phyloP scores from a whole-genome alignment of 2,888 invertebrate species.

The Peribatodes rhomboidaria region DNA sequence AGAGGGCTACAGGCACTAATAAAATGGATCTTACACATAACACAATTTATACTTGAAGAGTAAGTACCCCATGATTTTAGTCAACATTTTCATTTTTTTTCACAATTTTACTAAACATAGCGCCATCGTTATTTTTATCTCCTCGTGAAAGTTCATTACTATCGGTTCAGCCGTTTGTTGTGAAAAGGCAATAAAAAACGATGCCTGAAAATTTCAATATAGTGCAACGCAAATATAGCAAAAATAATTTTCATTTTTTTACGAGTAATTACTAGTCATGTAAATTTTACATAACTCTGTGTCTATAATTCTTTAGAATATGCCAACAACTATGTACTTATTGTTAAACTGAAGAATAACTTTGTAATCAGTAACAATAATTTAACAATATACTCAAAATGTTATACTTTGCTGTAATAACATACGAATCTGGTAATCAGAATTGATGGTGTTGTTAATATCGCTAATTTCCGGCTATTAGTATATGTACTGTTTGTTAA shows the following conservation, averaged over 20 bases:
- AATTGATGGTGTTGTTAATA: slow-evolving; percentile 6
- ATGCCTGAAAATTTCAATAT: too few species aligned
- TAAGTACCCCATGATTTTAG: not conserved
- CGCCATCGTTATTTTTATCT: too few species aligned
- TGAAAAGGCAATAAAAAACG: too few species aligned
- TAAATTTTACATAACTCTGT: too few species aligned
- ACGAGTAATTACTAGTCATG: too few species aligned
- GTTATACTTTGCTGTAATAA: not conserved
- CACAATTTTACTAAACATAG: too few species aligned
- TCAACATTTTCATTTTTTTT: not conserved
- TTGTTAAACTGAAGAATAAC: not conserved
- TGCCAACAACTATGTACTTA: too few species aligned
- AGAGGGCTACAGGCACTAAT: slow-evolving; percentile 5
- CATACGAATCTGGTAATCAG: not conserved
- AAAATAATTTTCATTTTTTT: too few species aligned
- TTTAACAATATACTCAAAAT: not conserved
- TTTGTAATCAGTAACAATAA: not conserved
- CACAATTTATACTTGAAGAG: not conserved
- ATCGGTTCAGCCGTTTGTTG: not conserved
- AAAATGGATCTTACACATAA: not conserved
- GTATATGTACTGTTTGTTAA: not conserved
- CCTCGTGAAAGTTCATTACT: not conserved
- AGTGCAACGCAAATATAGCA: too few species aligned
- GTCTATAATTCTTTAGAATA: too few species aligned
- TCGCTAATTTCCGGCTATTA: not conserved